Conservation (phyloP, 2,113 vertebrate genomes). For the Marcusenius ussheri region DNA sequence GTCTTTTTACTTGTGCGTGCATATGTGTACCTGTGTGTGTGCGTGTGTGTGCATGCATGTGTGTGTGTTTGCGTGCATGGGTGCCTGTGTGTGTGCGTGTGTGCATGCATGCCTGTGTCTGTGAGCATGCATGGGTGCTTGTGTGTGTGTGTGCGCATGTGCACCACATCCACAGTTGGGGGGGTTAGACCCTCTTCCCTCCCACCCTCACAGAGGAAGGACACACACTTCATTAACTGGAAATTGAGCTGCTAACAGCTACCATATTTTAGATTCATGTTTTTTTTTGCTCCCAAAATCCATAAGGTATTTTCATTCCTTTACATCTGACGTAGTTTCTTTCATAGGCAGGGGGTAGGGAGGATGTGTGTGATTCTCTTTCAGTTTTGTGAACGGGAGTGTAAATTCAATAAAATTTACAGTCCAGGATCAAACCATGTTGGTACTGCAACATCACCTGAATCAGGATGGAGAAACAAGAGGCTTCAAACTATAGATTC, state of each 20-base stretch:
- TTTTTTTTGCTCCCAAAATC: not conserved
- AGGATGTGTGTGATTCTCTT: not conserved
- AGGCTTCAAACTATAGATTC: not conserved
- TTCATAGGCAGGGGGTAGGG: not conserved
- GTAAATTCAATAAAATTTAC: not conserved
- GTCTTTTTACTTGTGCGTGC: conserved; percentile 18
- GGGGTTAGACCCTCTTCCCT: not conserved
- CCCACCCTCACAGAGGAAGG: not conserved
- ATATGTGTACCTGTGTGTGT: conserved; percentile 17
- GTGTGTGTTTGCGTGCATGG: not conserved
- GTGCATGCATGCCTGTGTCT: too few relatives aligned
- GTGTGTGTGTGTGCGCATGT: not conserved
- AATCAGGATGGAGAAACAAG: not conserved
- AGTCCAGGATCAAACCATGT: not conserved
- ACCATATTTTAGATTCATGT: conserved; percentile 1
- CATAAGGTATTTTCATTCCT: not conserved
- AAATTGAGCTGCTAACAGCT: conserved; percentile 19
- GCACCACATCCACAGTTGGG: not conserved
- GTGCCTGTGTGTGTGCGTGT: not conserved
- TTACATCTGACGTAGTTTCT: not conserved
- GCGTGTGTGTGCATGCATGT: conserved; percentile 3
- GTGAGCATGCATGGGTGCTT: conserved; percentile 20
- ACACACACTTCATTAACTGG: conserved; percentile 9
- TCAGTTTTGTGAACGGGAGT: not conserved
- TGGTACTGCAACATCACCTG: not conserved